Evolutionary conservation across 2,888 invertebrate species (phyloP).

Genomic region (Hirtodrosophila histrioides): DNA sequence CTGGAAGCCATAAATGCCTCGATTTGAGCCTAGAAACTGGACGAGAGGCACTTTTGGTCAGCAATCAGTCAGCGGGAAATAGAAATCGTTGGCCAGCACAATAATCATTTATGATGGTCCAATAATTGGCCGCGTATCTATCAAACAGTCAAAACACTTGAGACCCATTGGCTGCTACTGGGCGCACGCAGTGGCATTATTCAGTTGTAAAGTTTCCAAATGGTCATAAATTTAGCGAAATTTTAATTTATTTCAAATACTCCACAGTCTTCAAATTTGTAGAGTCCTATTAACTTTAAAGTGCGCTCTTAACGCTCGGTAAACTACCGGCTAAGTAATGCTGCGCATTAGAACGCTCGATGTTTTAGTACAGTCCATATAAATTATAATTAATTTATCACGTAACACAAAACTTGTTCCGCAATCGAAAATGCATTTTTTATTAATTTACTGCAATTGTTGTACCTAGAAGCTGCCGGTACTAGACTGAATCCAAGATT

Average conservation of each 20-base stretch:
- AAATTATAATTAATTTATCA: constrained; percentile 5
- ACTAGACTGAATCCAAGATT: constrained; percentile 5
- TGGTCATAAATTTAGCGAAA: constrained; percentile 29
- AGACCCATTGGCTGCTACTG: constrained; percentile 3
- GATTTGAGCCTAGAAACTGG: constrained; percentile 7
- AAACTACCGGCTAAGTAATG: constrained; percentile 6
- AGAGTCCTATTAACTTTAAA: constrained; percentile 26
- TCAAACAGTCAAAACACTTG: constrained; percentile 30
- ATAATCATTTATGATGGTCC: constrained; percentile 31
- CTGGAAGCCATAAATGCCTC: constrained; percentile 7
- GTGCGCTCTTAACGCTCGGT: constrained; percentile 23
- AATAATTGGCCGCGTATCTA: constrained; percentile 2
- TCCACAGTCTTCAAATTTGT: not conserved
- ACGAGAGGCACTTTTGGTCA: not conserved
- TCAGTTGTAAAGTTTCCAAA: constrained; percentile 4
- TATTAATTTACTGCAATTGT: not conserved
- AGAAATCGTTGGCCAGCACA: constrained; percentile 5
- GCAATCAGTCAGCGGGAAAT: constrained; percentile 26
- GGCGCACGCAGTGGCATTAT: constrained; percentile 26
- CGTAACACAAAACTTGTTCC: constrained; percentile 4
- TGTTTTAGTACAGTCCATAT: constrained; percentile 12
- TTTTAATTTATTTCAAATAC: constrained; percentile 7
- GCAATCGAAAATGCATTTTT: constrained; percentile 8
- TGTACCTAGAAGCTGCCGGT: not conserved
- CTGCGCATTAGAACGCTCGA: constrained; percentile 4